Conservation (phyloP, 2,797 vertebrate species). For the Paramormyrops hopkinsi region DNA sequence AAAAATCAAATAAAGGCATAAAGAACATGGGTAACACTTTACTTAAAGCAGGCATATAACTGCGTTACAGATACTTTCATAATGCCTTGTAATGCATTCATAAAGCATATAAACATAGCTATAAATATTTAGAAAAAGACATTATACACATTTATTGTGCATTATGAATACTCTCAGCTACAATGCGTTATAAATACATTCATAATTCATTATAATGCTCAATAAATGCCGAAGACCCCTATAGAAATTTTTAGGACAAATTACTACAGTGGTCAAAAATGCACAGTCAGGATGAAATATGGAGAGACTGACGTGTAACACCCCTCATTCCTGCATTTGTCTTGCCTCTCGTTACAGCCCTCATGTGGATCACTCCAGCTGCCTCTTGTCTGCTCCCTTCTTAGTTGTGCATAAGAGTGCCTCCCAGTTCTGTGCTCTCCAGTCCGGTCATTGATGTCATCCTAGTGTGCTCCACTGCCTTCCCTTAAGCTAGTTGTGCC, state of each 20-base stretch:
- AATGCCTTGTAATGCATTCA: not conserved
- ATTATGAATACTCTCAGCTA: not conserved
- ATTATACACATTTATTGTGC: not conserved
- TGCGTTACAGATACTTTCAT: not conserved
- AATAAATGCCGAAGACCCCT: not conserved
- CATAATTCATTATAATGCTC: no score
- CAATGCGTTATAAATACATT: not conserved
- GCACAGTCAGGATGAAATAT: not conserved
- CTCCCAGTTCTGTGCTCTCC: no score
- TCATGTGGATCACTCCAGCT: no score
- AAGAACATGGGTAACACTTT: not conserved
- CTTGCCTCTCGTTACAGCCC: no score
- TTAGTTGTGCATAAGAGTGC: no score
- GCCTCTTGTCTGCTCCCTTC: no score
- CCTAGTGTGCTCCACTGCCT: no score
- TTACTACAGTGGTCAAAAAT: not conserved
- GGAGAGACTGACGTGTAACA: not conserved
- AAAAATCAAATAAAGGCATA: not conserved
- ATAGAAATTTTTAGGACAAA: not conserved
- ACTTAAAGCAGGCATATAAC: not conserved
- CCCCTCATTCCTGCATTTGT: no score
- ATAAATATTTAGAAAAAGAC: not conserved
- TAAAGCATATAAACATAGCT: not conserved
- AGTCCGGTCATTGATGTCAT: no score
- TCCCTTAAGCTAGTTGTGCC: no score